Conservation (phyloP, 2,797 vertebrate species). For the Centroberyx gerrardi region DNA sequence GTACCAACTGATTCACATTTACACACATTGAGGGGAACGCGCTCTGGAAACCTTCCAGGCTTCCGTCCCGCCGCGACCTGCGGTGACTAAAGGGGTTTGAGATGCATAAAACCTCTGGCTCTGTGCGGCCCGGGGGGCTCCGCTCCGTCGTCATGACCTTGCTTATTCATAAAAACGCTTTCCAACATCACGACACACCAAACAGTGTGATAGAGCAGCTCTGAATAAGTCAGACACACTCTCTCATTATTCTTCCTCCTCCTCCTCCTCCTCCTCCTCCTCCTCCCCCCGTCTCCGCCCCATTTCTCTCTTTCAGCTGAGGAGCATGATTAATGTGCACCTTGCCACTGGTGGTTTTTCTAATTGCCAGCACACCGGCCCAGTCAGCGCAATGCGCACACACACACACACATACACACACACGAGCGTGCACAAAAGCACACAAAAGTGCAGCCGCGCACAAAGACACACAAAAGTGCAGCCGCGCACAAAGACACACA, state of each 20-base stretch:
- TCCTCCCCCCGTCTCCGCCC: constrained; percentile 69
- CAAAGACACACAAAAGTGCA: constrained; percentile 14
- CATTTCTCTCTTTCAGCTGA: constrained; percentile 84
- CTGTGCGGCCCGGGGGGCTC: constrained; percentile 48
- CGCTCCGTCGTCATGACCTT: constrained; percentile 72
- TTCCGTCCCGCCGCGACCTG: background rate
- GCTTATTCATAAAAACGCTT: constrained; percentile 71
- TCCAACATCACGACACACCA: constrained; percentile 74
- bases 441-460: constrained; percentile 15
- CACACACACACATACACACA: constrained; percentile 59
- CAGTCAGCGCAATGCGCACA: constrained; percentile 78
- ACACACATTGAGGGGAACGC: too few relatives aligned
- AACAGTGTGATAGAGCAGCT: constrained; percentile 68
- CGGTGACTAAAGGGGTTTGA: too few relatives aligned
- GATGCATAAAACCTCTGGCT: constrained; percentile 27
- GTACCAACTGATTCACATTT: too few relatives aligned
- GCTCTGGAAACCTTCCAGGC: constrained; percentile 15
- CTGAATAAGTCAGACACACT: constrained; percentile 76
- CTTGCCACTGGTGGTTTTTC: constrained; percentile 84
- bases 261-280: constrained; percentile 37
- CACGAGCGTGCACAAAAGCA: constrained; percentile 43
- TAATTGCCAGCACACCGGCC: constrained; percentile 87
- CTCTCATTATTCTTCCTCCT: constrained; percentile 78
- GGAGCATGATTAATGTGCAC: constrained; percentile 86
- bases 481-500: constrained; percentile 60